Conservation (phyloP, 2,113 vertebrate genomes). For the Progne subis region DNA sequence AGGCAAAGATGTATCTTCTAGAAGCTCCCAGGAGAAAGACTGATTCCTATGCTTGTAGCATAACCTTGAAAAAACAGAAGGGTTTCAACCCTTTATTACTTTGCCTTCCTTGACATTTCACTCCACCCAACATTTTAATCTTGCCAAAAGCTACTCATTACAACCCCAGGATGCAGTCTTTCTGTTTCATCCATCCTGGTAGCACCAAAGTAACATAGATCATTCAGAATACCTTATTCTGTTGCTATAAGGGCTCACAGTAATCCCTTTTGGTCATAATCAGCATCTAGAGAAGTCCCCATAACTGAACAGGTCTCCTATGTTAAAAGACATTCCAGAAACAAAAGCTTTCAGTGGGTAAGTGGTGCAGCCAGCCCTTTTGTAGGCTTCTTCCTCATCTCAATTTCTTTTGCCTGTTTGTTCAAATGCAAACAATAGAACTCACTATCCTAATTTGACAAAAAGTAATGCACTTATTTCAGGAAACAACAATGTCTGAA, state of each 20-base stretch:
- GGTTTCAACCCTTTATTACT: background rate
- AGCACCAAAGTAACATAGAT: background rate
- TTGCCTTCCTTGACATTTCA: background rate
- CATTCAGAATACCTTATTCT: background rate
- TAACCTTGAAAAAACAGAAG: background rate
- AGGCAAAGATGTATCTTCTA: background rate
- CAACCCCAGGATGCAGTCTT: background rate
- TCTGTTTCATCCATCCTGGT: background rate
- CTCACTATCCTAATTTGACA: background rate
- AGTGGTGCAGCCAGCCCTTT: background rate
- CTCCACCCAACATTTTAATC: background rate
- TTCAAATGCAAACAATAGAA: background rate
- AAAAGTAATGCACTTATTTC: conserved; percentile 5
- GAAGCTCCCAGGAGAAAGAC: background rate
- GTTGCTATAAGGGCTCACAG: background rate
- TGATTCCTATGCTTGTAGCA: background rate
- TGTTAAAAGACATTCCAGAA: background rate
- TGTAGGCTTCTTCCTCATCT: background rate
- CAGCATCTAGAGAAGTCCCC: background rate
- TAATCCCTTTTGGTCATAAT: background rate
- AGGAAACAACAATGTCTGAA: background rate
- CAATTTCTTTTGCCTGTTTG: background rate
- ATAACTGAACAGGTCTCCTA: background rate
- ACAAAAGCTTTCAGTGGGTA: background rate
- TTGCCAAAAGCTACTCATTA: background rate